These are phyloP conservation scores for Chaenocephalus aceratus DNA, from an alignment of 2,113 vertebrate genomes.

Conservation along the genomic window DNA sequence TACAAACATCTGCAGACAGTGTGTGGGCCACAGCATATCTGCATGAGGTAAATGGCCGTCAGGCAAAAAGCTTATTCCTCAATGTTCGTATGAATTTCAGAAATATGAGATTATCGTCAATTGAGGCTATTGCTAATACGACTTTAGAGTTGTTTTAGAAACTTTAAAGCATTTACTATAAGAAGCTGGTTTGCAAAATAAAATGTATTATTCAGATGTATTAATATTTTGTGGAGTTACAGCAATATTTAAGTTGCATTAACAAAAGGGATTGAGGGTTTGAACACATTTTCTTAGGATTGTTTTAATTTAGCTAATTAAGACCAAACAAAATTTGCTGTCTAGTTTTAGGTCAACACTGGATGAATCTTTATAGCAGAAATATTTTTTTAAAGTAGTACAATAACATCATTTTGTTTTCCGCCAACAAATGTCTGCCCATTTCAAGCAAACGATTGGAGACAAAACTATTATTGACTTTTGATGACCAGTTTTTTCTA, in stretches of 20 bases:
- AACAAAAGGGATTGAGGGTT: background rate
- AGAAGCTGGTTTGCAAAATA: background rate
- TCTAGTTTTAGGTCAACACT: background rate
- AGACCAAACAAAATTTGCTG: background rate
- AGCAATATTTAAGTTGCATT: background rate
- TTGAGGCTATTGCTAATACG: background rate
- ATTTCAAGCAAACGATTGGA: too few species aligned
- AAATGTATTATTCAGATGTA: background rate
- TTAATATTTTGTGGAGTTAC: background rate
- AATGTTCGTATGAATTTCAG: constrained; percentile 8
- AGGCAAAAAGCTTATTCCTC: background rate
- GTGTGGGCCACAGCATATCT: constrained; percentile 49
- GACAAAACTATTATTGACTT: too few species aligned
- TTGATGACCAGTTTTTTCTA: too few species aligned
- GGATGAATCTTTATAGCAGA: background rate
- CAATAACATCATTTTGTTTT: background rate
- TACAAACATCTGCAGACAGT: constrained; percentile 63
- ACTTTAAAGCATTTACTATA: background rate
- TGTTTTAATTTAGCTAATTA: background rate
- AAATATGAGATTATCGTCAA: constrained; percentile 2
- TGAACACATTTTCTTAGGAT: background rate
- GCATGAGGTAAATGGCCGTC: constrained; percentile 14
- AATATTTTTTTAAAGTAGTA: background rate
- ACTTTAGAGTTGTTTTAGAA: background rate
- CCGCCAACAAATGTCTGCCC: too few species aligned